A percentile compares a stretch with the other conserved stretches of the same genome.
phyloP scores from a whole-genome alignment of 2,797 vertebrate species.

The Alfaro cultratus region DNA sequence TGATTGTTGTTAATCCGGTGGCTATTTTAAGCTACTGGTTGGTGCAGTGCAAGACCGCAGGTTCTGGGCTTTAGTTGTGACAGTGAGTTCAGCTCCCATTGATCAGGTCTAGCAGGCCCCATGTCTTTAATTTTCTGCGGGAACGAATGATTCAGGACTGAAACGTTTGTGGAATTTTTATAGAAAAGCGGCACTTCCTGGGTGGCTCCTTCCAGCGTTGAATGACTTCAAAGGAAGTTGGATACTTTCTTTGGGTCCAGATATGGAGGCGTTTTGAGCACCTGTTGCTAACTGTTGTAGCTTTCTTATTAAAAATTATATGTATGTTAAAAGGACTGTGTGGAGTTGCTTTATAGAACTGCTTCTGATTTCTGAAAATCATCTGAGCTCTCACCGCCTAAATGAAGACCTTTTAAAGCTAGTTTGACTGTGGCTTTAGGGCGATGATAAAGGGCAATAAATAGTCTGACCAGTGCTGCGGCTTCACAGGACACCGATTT shows the following conservation, averaged over 20 bases:
- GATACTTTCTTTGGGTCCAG: neutral
- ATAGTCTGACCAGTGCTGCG: conserved; percentile 1
- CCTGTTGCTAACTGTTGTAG: neutral
- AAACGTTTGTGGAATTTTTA: conserved; percentile 54
- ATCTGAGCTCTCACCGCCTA: conserved; percentile 15
- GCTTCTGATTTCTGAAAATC: conserved; percentile 20
- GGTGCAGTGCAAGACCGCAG: conserved; percentile 48
- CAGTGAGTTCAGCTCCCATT: conserved; percentile 38
- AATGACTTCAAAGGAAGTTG: conserved; percentile 11
- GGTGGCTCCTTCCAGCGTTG: conserved; percentile 54
- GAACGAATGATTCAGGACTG: conserved; percentile 61
- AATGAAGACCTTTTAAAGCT: conserved; percentile 9
- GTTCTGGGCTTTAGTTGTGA: conserved; percentile 47
- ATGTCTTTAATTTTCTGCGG: conserved; percentile 42
- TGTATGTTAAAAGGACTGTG: neutral
- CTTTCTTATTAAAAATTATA: neutral
- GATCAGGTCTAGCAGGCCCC: conserved; percentile 41
- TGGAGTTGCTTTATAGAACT: neutral
- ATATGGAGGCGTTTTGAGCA: neutral
- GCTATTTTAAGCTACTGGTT: conserved; percentile 75
- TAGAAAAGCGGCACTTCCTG: conserved; percentile 33
- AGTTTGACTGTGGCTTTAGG: conserved; percentile 14
- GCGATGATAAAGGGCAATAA: neutral
- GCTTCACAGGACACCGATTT: neutral
- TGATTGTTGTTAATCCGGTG: conserved; percentile 72